phyloP scores from a whole-genome alignment of 2,797 vertebrate species.

The Lagodon rhomboides region DNA sequence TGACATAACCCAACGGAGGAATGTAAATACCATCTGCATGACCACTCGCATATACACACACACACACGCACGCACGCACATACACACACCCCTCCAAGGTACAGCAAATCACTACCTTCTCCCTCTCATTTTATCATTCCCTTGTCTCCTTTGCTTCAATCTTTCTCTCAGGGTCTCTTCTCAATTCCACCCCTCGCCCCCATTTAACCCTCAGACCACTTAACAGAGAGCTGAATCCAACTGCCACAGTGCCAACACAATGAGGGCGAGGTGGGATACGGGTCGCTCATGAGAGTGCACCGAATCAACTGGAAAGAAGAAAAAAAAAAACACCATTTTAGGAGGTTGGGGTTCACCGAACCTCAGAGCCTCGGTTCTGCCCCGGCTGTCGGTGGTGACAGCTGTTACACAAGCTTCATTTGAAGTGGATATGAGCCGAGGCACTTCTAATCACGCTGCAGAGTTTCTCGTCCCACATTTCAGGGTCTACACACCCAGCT shows the following conservation, averaged over 20 bases:
- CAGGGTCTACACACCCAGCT: slow-evolving; percentile 42
- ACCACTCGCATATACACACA: slow-evolving; percentile 38
- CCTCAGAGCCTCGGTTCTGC: slow-evolving; percentile 9
- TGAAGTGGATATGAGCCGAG: slow-evolving; percentile 45
- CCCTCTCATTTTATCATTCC: slow-evolving; percentile 56
- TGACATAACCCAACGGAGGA: slow-evolving; percentile 70
- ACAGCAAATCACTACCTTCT: slow-evolving; percentile 65
- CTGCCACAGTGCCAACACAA: slow-evolving; percentile 16
- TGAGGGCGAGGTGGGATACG: slow-evolving; percentile 5
- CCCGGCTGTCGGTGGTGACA: slow-evolving; percentile 28
- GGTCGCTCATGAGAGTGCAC: slow-evolving; percentile 16
- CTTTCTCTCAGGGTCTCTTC: slow-evolving; percentile 25
- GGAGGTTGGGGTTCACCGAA: slow-evolving; percentile 33
- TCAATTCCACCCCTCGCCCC: background rate
- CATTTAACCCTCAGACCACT: slow-evolving; percentile 23
- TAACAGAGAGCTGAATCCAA: slow-evolving; percentile 30
- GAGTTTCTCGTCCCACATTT: slow-evolving; percentile 44
- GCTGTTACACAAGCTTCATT: slow-evolving; percentile 45
- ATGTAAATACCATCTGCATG: slow-evolving; percentile 79
- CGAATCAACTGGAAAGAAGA: slow-evolving; percentile 36
- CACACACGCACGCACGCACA: background rate
- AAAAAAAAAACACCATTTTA: background rate
- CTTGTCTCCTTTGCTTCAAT: slow-evolving; percentile 28
- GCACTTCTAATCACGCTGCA: slow-evolving; percentile 39
- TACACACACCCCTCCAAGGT: slow-evolving; percentile 11